Evolutionary conservation across 2,888 invertebrate species (phyloP).

Genomic region (Belgica antarctica): DNA sequence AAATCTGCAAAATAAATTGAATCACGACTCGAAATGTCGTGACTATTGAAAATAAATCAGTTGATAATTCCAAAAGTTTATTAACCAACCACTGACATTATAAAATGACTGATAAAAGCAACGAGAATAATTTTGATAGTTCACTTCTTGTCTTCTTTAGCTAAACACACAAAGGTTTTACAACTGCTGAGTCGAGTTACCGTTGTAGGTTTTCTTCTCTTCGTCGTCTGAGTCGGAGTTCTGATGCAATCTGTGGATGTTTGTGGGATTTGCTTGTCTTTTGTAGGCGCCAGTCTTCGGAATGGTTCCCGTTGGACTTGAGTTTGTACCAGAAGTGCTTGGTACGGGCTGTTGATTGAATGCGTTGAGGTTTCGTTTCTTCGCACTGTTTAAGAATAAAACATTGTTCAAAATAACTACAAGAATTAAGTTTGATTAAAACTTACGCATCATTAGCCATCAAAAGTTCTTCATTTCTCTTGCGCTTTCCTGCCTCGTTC

Average conservation of each 20-base stretch:
- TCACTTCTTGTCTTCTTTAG: no score
- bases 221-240: slow-evolving; percentile 33
- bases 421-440: not conserved
- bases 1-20: no score
- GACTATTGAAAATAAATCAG: no score
- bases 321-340: not conserved
- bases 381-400: slow-evolving; percentile 10
- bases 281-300: slow-evolving; percentile 31
- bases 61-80: no score
- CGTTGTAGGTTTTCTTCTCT: slow-evolving; percentile 38
- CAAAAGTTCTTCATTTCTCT: slow-evolving; percentile 33
- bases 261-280: not conserved
- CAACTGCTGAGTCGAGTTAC: slow-evolving; percentile 42
- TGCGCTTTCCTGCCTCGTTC: slow-evolving; percentile 26
- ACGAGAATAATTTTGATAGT: no score
- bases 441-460: slow-evolving; percentile 37
- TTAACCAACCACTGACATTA: no score
- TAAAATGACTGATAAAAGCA: no score
- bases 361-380: slow-evolving; percentile 28
- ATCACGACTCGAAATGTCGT: no score
- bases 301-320: slow-evolving; percentile 12
- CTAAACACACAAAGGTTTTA: no score
- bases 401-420: not conserved
- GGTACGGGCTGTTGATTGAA: not conserved
- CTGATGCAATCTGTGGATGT: slow-evolving; percentile 38